Evolutionary conservation across 2,888 invertebrate species (phyloP).

Genomic region (Listrodromus nycthemerus): DNA sequence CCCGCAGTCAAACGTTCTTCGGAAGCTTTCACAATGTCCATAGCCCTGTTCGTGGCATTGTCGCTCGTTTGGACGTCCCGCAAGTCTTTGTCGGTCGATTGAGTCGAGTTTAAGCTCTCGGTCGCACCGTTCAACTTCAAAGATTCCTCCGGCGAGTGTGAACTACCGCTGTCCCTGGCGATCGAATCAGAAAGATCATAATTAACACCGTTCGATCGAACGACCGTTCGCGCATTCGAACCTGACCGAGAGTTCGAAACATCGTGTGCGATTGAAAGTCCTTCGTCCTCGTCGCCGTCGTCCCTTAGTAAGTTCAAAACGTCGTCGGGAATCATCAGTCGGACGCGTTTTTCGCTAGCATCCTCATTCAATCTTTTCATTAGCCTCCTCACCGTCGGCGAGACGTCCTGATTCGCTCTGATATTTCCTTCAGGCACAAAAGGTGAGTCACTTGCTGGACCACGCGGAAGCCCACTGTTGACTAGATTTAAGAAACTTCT

Average conservation of each 20-base stretch:
- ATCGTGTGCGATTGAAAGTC: background rate
- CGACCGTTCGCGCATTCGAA: background rate
- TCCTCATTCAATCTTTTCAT: constrained; percentile 16
- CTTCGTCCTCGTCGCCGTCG: background rate
- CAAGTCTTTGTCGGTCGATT: background rate
- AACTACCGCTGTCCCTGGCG: background rate
- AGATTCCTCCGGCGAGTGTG: background rate
- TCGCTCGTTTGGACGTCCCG: background rate
- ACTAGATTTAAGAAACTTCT: constrained; percentile 31
- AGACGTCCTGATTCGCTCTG: background rate
- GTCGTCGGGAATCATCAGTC: constrained; percentile 33
- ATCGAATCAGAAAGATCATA: background rate
- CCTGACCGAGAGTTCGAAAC: background rate
- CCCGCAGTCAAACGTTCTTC: background rate
- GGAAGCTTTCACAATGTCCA: background rate
- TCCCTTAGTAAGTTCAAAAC: constrained; percentile 39
- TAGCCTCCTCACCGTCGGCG: constrained; percentile 8
- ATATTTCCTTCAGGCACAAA: constrained; percentile 45
- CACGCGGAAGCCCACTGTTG: background rate
- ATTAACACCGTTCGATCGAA: background rate
- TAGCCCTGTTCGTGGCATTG: background rate
- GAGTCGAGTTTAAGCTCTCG: background rate
- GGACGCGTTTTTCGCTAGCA: background rate
- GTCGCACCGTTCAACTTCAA: constrained; percentile 8
- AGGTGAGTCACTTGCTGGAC: background rate